A percentile compares a stretch with the other conserved stretches of the same genome.
Conservation (phyloP, 2,888 invertebrate species). For the Drosophila pullipes region DNA sequence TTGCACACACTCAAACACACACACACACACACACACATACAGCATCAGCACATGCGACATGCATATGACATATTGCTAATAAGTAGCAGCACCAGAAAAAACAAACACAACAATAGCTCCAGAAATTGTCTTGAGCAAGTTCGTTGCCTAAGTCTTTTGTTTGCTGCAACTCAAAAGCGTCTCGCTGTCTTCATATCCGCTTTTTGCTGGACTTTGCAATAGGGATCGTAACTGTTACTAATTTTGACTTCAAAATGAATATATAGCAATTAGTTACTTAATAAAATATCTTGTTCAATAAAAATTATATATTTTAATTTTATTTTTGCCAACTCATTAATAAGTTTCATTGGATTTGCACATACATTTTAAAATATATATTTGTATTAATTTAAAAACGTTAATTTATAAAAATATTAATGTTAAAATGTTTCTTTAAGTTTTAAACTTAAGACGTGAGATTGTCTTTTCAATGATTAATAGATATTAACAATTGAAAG, state of each 20-base stretch:
- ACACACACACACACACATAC: slow-evolving; percentile 3
- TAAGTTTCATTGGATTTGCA: background rate
- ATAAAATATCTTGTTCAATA: background rate
- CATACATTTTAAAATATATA: no score
- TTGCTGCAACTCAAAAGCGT: slow-evolving; percentile 11
- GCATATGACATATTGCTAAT: slow-evolving; percentile 58
- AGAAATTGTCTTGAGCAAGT: slow-evolving; percentile 45
- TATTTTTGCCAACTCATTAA: background rate
- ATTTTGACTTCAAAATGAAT: background rate
- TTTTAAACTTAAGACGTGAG: background rate
- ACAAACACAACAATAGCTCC: slow-evolving; percentile 6
- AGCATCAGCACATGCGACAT: slow-evolving; percentile 34
- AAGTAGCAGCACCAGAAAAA: slow-evolving; percentile 23
- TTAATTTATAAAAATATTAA: background rate
- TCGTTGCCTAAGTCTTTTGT: slow-evolving; percentile 62
- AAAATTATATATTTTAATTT: background rate
- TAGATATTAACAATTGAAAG: no score
- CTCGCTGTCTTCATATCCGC: background rate
- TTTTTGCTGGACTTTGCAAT: background rate
- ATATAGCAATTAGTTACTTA: background rate
- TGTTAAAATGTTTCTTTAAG: background rate
- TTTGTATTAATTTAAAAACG: background rate
- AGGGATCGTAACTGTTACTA: background rate
- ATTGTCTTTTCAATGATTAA: background rate
- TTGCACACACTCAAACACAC: slow-evolving; percentile 14